phyloP scores from a whole-genome alignment of 2,888 invertebrate genomes.

The Macropis europaea region DNA sequence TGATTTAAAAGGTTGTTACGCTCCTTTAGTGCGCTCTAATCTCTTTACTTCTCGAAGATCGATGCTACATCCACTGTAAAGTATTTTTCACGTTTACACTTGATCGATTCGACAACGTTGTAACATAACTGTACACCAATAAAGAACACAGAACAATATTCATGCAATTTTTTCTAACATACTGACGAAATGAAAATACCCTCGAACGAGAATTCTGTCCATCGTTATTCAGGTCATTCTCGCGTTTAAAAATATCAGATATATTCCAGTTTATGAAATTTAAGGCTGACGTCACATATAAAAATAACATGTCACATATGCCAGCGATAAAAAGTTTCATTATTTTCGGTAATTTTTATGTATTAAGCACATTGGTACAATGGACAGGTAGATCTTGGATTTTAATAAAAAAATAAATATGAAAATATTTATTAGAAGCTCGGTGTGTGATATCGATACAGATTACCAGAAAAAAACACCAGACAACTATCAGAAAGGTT shows the following conservation, averaged over 20 bases:
- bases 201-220: slow-evolving; percentile 16
- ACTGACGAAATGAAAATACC: slow-evolving; percentile 1
- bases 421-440: too few species aligned
- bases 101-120: background rate
- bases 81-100: background rate
- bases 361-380: too few species aligned
- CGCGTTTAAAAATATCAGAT: background rate
- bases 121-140: background rate
- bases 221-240: background rate
- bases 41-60: background rate
- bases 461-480: too few species aligned
- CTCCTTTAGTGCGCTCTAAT: background rate
- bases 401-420: too few species aligned
- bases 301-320: too few species aligned
- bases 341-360: too few species aligned
- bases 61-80: background rate
- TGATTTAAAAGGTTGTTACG: slow-evolving; percentile 8
- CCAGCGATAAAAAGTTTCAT: too few species aligned
- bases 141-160: background rate
- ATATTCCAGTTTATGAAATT: too few species aligned
- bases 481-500: too few species aligned
- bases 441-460: too few species aligned
- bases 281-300: too few species aligned
- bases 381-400: too few species aligned
- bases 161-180: background rate